Evolutionary conservation across 2,797 vertebrate species (phyloP).

Genomic region (Galaxias olidus): DNA sequence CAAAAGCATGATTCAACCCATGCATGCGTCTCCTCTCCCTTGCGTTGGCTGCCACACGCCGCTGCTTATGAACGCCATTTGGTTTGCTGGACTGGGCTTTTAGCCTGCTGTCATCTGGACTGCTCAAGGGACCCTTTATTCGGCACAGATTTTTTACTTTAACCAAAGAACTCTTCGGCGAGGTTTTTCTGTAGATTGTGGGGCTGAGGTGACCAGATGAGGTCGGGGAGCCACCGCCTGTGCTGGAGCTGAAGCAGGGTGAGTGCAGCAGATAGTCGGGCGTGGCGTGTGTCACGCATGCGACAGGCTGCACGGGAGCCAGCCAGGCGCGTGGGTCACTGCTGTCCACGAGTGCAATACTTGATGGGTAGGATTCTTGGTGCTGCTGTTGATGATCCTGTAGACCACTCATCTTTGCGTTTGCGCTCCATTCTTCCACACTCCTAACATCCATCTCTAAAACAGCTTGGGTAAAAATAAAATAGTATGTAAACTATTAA

Average conservation of each 20-base stretch:
- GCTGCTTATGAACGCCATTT: constrained; percentile 86
- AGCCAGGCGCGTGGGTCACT: constrained; percentile 89
- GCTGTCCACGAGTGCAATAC: constrained; percentile 80
- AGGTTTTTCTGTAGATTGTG: constrained; percentile 56
- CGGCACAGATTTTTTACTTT: constrained; percentile 76
- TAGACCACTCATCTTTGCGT: constrained; percentile 42
- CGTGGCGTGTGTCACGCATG: constrained; percentile 79
- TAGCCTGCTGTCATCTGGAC: constrained; percentile 69
- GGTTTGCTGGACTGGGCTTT: constrained; percentile 78
- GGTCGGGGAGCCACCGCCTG: constrained; percentile 65
- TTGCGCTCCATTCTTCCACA: constrained; percentile 69
- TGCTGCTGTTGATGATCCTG: constrained; percentile 22
- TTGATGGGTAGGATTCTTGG: constrained; percentile 43
- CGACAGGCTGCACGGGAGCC: constrained; percentile 78
- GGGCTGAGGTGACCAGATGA: constrained; percentile 67
- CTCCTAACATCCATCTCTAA: constrained; percentile 67
- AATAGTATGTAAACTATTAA: not conserved
- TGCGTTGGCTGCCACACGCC: constrained; percentile 92
- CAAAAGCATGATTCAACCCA: constrained; percentile 95
- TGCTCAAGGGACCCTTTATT: constrained; percentile 59
- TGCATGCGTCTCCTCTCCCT: constrained; percentile 94
- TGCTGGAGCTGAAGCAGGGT: constrained; percentile 70
- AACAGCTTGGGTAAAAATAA: constrained; percentile 13
- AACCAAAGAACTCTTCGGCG: constrained; percentile 64
- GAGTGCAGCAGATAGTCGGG: constrained; percentile 82